Evolutionary conservation across 2,888 invertebrate genomes (phyloP).

Genomic region (Sclerodermus sp.): DNA sequence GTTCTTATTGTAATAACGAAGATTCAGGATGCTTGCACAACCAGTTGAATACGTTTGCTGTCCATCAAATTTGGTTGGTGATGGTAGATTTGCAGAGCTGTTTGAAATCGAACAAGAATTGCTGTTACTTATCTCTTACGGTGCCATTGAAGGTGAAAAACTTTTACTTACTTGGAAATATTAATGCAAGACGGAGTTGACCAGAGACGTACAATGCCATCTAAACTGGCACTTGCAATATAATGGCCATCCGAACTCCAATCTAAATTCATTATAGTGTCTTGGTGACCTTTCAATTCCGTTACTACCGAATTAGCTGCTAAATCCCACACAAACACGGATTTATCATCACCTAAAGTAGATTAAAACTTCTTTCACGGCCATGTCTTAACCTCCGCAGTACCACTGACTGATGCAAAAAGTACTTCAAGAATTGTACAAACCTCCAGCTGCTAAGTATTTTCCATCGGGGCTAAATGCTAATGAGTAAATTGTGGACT

Average conservation of each 20-base stretch:
- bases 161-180: constrained; percentile 41
- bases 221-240: constrained; percentile 52
- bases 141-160: background rate
- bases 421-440: constrained; percentile 13
- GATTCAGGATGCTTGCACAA: constrained; percentile 53
- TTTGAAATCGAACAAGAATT: constrained; percentile 22
- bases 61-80: constrained; percentile 27
- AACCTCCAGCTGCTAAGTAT: constrained; percentile 82
- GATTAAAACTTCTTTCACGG: no score
- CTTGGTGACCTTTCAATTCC: constrained; percentile 52
- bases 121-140: background rate
- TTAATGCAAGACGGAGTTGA: constrained; percentile 47
- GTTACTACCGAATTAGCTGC: constrained; percentile 48
- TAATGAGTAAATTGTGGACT: constrained; percentile 73
- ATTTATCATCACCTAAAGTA: constrained; percentile 54
- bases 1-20: constrained; percentile 50
- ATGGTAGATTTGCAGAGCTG: constrained; percentile 34
- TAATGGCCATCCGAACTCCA: constrained; percentile 55
- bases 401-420: no score
- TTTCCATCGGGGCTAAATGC: constrained; percentile 86
- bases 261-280: constrained; percentile 53
- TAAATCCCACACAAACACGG: constrained; percentile 52
- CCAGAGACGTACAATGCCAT: constrained; percentile 51
- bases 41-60: constrained; percentile 48
- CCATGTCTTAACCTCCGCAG: no score